A percentile compares a stretch with the other conserved stretches of the same genome.
These are phyloP conservation scores for Pristionchus japonicus DNA, from an alignment of 2,888 invertebrate species.

Conservation along the genomic window DNA sequence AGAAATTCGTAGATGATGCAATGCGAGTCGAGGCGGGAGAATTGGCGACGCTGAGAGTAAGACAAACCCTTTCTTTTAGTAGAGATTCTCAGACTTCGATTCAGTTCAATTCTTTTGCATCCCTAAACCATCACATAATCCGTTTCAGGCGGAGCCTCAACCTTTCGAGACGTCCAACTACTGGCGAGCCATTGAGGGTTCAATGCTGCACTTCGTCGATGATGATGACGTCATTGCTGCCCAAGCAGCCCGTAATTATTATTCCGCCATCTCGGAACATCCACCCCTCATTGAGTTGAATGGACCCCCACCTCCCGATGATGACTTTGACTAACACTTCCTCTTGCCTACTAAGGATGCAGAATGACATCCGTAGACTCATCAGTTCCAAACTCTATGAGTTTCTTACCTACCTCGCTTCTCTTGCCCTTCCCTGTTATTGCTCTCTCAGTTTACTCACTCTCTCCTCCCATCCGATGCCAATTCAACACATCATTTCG, in stretches of 20 bases:
- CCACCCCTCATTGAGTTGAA: slow-evolving; percentile 40
- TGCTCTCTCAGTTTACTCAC: neutral
- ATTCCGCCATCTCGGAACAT: slow-evolving; percentile 46
- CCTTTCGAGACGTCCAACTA: slow-evolving; percentile 60
- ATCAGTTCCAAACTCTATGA: neutral
- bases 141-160: slow-evolving; percentile 58
- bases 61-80: too few relatives aligned
- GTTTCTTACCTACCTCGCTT: neutral
- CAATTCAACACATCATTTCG: neutral
- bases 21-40: slow-evolving; percentile 73
- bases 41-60: slow-evolving; percentile 66
- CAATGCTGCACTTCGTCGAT: slow-evolving; percentile 62
- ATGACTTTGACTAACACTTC: slow-evolving; percentile 12
- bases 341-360: neutral
- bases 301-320: neutral
- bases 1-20: slow-evolving; percentile 72
- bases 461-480: neutral
- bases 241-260: slow-evolving; percentile 64
- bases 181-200: slow-evolving; percentile 62
- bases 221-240: slow-evolving; percentile 63
- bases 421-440: neutral
- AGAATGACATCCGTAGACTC: neutral
- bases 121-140: neutral
- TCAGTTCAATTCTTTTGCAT: too few relatives aligned
- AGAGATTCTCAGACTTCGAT: too few relatives aligned